Conservation (phyloP, 2,797 vertebrate genomes). For the Acrossocheilus fasciatus region DNA sequence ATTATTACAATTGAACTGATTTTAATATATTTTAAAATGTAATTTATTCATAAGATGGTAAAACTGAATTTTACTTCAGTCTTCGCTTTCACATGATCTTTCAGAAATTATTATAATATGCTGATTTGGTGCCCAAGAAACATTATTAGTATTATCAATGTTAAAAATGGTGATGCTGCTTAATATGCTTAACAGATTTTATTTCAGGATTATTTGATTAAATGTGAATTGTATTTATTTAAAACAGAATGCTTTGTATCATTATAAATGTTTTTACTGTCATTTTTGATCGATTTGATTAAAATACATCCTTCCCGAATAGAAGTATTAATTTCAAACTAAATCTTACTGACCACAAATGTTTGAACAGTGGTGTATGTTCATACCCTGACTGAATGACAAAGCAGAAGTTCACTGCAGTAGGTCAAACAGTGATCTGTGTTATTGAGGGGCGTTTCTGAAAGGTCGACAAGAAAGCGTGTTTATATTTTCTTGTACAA, state of each 20-base stretch:
- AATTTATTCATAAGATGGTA: neutral
- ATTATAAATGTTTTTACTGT: neutral
- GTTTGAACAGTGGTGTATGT: neutral
- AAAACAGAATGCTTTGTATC: neutral
- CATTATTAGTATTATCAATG: neutral
- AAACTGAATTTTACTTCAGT: neutral
- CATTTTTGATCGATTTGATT: neutral
- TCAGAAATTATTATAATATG: neutral
- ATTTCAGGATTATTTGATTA: neutral
- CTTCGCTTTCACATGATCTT: no score
- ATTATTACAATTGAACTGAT: no score
- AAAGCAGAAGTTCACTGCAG: slow-evolving; percentile 77
- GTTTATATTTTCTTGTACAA: neutral
- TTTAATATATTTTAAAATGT: neutral
- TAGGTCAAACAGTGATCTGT: slow-evolving; percentile 71
- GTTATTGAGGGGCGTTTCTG: slow-evolving; percentile 76
- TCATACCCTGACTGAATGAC: slow-evolving; percentile 78
- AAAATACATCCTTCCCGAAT: neutral
- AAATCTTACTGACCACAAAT: neutral
- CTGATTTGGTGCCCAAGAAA: neutral
- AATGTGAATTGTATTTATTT: neutral
- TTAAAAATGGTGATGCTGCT: neutral
- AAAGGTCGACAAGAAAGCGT: slow-evolving; percentile 32
- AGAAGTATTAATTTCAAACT: neutral
- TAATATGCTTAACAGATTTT: neutral